phyloP scores from a whole-genome alignment of 1,140 invertebrate species.

The Cepaea nemoralis region DNA sequence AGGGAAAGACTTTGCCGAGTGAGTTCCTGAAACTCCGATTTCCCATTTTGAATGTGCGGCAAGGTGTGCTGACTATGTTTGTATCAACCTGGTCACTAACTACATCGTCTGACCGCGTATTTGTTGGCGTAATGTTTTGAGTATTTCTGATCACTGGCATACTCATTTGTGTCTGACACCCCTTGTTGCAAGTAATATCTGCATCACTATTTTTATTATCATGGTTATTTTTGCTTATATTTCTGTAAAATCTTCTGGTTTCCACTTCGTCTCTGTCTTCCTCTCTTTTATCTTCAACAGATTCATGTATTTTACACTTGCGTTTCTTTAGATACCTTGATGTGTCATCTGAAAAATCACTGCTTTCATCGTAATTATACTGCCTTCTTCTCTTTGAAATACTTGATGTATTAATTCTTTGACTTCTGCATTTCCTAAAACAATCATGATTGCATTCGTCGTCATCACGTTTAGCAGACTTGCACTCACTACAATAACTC shows the following conservation, averaged over 20 bases:
- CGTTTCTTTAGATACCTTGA: neutral
- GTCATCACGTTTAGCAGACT: neutral
- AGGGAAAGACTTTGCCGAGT: conserved; percentile 5
- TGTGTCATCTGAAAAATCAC: neutral
- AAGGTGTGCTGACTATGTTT: neutral
- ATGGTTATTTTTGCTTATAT: neutral
- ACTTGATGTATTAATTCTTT: neutral
- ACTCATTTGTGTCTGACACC: neutral
- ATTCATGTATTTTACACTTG: neutral
- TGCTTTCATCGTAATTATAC: neutral
- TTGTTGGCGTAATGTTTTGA: neutral
- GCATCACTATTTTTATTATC: neutral
- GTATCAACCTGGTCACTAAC: neutral
- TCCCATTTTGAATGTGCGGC: conserved; percentile 19
- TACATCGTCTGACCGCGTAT: neutral
- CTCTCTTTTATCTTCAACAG: neutral
- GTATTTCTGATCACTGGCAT: neutral
- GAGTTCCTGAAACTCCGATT: neutral
- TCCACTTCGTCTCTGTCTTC: neutral
- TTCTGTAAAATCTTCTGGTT: neutral
- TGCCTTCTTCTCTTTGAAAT: neutral
- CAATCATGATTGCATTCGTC: neutral
- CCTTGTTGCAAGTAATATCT: no score
- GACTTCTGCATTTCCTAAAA: neutral
- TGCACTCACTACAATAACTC: neutral